These are phyloP conservation scores for Seriola aureovittata DNA, from an alignment of 2,113 vertebrate species.

Conservation along the genomic window DNA sequence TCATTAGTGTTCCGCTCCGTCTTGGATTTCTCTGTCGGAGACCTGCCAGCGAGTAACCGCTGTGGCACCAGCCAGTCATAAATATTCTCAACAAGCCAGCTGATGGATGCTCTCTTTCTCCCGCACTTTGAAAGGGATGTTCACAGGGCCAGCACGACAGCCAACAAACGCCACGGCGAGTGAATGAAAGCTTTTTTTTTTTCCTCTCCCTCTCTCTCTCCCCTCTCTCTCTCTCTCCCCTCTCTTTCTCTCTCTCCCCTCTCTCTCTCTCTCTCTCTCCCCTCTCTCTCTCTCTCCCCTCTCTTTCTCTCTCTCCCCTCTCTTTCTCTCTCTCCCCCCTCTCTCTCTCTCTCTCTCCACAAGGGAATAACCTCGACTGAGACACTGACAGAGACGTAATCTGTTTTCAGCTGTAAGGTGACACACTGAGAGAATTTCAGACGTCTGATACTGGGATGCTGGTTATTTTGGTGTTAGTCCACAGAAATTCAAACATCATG, in stretches of 20 bases:
- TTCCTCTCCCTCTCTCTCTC: too few relatives aligned
- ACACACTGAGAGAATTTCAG: slow-evolving; percentile 56
- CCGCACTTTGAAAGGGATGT: slow-evolving; percentile 68
- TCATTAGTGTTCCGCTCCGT: slow-evolving; percentile 59
- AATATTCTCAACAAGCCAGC: slow-evolving; percentile 79
- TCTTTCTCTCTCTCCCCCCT: too few relatives aligned
- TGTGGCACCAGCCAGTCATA: slow-evolving; percentile 73
- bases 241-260: too few relatives aligned
- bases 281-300: too few relatives aligned
- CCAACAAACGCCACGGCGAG: slow-evolving; percentile 56
- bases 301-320: too few relatives aligned
- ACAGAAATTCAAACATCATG: slow-evolving; percentile 35
- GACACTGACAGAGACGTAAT: slow-evolving; percentile 61
- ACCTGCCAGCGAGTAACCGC: slow-evolving; percentile 68
- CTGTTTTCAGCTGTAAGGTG: slow-evolving; percentile 47
- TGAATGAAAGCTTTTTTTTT: slow-evolving; percentile 60
- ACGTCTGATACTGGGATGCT: slow-evolving; percentile 21
- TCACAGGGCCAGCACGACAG: slow-evolving; percentile 49
- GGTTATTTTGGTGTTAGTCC: slow-evolving; percentile 14
- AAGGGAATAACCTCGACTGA: slow-evolving; percentile 53
- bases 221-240: neutral
- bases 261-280: neutral
- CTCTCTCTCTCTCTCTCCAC: slow-evolving; percentile 5
- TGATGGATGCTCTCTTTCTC: slow-evolving; percentile 75
- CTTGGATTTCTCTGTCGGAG: slow-evolving; percentile 63